These are phyloP conservation scores for Cephus sareptanus DNA, from an alignment of 2,888 invertebrate species.

Conservation along the genomic window DNA sequence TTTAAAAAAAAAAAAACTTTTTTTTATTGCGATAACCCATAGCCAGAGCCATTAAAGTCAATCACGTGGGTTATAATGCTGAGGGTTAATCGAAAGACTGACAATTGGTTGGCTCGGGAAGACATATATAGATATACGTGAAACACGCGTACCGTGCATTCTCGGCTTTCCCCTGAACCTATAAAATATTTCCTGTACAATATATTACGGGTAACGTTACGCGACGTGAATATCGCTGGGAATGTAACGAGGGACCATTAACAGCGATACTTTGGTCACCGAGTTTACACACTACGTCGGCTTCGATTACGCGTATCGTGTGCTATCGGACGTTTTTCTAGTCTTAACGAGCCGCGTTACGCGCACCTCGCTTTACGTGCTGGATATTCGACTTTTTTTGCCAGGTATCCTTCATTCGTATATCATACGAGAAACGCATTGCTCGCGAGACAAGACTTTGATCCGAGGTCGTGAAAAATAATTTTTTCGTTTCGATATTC, in stretches of 20 bases:
- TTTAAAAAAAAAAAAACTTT: too few species aligned
- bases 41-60: not conserved
- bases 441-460: not conserved
- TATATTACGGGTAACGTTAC: constrained; percentile 16
- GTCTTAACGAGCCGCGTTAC: not conserved
- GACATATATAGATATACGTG: not conserved
- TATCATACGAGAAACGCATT: not conserved
- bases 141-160: not conserved
- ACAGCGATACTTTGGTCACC: not conserved
- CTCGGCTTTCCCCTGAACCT: constrained; percentile 14
- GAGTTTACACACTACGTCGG: not conserved
- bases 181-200: constrained; percentile 19
- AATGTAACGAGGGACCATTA: not conserved
- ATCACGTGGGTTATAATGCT: not conserved
- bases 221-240: constrained; percentile 1
- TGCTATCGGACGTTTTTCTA: not conserved
- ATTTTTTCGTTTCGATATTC: not conserved
- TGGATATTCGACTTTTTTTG: not conserved
- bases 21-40: not conserved
- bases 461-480: not conserved
- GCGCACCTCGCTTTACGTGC: not conserved
- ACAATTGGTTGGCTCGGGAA: too few species aligned
- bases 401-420: not conserved
- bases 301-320: not conserved
- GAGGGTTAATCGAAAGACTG: too few species aligned